phyloP scores from a whole-genome alignment of 2,888 invertebrate genomes.

The Flexamia atlantica region DNA sequence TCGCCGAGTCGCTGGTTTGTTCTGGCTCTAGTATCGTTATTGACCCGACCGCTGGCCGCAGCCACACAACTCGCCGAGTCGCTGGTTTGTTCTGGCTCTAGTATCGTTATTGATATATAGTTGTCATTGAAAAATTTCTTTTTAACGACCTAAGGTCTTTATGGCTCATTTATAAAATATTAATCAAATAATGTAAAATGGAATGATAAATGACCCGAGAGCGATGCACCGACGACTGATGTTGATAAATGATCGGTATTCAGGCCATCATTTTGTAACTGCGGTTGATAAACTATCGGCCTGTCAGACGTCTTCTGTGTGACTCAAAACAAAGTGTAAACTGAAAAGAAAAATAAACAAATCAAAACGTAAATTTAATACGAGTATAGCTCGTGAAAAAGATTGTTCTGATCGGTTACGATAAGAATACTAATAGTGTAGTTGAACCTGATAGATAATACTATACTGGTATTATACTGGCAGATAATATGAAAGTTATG shows the following conservation, averaged over 20 bases:
- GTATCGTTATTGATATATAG: too few relatives aligned
- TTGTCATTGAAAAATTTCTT: background rate
- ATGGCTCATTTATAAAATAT: background rate
- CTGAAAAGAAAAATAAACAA: background rate
- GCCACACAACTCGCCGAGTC: too few relatives aligned
- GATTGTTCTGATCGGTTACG: background rate
- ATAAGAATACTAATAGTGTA: background rate
- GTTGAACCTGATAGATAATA: too few relatives aligned
- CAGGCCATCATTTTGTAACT: background rate
- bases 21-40: too few relatives aligned
- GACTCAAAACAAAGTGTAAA: background rate
- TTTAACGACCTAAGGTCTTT: background rate
- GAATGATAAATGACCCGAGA: background rate
- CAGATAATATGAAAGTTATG: too few relatives aligned
- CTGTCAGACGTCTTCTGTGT: background rate
- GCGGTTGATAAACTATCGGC: background rate
- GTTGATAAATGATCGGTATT: background rate
- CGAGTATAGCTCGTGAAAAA: background rate
- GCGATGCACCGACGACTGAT: background rate
- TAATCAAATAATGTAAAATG: background rate
- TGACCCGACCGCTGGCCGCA: too few relatives aligned
- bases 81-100: too few relatives aligned
- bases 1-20: too few relatives aligned
- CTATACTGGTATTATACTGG: too few relatives aligned
- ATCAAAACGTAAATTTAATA: background rate